Conservation (phyloP, 1,140 invertebrate genomes). For the Aradophagus sp. region DNA sequence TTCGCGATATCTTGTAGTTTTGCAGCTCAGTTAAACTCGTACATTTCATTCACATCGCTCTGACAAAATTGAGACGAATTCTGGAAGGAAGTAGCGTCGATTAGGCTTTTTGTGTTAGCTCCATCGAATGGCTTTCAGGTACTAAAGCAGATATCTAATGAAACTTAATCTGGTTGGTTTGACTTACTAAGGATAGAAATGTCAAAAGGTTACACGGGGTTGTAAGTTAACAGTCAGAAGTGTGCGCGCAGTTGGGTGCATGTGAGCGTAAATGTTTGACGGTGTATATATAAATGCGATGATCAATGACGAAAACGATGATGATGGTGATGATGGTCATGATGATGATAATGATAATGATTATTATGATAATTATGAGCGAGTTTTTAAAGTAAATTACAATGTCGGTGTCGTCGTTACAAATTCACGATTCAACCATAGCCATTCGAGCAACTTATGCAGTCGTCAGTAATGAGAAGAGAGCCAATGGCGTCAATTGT, state of each 20-base stretch:
- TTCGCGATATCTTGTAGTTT: too few species aligned
- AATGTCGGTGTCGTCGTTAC: constrained; percentile 60
- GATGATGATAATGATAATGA: constrained; percentile 41
- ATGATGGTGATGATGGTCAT: constrained; percentile 28
- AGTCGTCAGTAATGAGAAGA: constrained; percentile 27
- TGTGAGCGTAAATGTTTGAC: constrained; percentile 19
- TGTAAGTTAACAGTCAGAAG: constrained; percentile 5
- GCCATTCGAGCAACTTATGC: constrained; percentile 45
- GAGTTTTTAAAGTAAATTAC: constrained; percentile 40
- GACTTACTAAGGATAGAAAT: constrained; percentile 15
- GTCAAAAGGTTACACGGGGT: constrained; percentile 4
- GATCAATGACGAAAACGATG: constrained; percentile 40
- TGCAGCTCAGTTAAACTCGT: too few species aligned
- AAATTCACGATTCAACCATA: constrained; percentile 74
- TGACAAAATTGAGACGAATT: too few species aligned
- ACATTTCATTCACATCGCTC: too few species aligned
- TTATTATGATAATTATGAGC: constrained; percentile 29
- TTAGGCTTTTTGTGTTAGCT: constrained; percentile 43
- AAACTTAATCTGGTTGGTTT: constrained; percentile 27
- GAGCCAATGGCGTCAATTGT: constrained; percentile 56
- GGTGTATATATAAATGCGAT: constrained; percentile 43
- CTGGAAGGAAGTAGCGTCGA: constrained; percentile 42
- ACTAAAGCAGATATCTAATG: constrained; percentile 59
- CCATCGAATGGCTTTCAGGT: constrained; percentile 68
- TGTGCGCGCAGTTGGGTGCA: constrained; percentile 3